Evolutionary conservation across 2,888 invertebrate species (phyloP), one percentile per base, ranked within the genome.

Genomic region (Cerastis leucographa): DNA sequence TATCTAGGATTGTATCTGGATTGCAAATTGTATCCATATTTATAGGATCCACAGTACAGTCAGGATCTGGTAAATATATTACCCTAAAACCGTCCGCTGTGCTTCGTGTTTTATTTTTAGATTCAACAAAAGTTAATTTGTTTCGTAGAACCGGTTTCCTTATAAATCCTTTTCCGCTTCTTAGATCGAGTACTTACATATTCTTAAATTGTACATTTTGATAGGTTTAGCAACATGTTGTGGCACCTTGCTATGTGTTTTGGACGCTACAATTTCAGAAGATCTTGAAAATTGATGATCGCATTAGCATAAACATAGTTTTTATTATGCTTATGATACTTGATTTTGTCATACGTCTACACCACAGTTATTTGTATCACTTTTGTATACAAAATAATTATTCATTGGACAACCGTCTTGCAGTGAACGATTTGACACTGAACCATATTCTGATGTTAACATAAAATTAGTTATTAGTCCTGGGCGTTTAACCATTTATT

Each of bases 401-500:
- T 35, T 35, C 35, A 72, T 42, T 64, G 51, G 59, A 61, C 54
- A 85, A 81, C 25, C 14, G 12, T 68, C 49, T n/a, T 35, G 14
- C 25, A 64, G 62, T 70, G 51, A 59, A 74, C 66, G 44, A 29
- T 69, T 71, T 44, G 59, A 40, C 68, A 83, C 64, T 56, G 25
- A 67, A 62, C 78, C 59, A 76, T 81, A 80, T 81, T 78, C 78
- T 76, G 77, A 80, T 78, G 81, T 82, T 80, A 85, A 81, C 71
- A 66, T 74, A 75, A 80, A 85, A 78, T 80, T 78, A 79, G 74
- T 81, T 82, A 86, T 87, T 81, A 82, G 82, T 87, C 69, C 70
- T 83, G 80, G 74, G 78, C 82, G 80, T 81, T 86, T 85, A 84
- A 87, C 84, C 86, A 89, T 89, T 87, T 88, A 89, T 89, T 89